A percentile compares a stretch with the other conserved stretches of the same genome.
These are phyloP conservation scores for Thomomys bottae DNA, from an alignment of 2,113 vertebrate genomes.

Conservation along the genomic window DNA sequence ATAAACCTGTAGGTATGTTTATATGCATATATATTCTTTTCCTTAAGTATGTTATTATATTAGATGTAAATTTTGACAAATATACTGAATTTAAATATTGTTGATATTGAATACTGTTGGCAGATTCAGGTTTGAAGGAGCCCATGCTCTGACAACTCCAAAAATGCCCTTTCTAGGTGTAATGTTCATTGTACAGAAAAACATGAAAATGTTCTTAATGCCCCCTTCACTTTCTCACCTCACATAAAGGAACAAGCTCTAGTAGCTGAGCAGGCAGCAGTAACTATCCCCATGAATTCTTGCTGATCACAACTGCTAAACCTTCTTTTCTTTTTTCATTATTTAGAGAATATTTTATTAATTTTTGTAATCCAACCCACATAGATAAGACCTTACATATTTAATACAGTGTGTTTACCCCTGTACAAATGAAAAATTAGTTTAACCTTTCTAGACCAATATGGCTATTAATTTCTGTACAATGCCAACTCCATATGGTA, in stretches of 20 bases:
- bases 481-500: no score
- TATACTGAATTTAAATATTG: background rate
- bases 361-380: no score
- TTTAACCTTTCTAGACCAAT: no score
- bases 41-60: background rate
- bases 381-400: no score
- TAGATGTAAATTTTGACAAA: background rate
- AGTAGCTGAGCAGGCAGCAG: background rate
- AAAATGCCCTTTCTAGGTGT: background rate
- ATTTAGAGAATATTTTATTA: no score
- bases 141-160: background rate
- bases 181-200: background rate
- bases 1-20: background rate
- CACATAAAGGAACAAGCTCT: background rate
- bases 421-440: no score
- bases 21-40: background rate
- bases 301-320: background rate
- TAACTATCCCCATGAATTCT: fast-evolving
- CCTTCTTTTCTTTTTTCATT: no score
- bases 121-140: background rate
- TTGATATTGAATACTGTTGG: background rate
- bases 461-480: no score
- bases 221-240: background rate
- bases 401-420: no score
- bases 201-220: background rate